Evolutionary conservation across 2,888 invertebrate species (phyloP), one percentile per base, ranked within the genome.

Genomic region (Drosophila ezoana): DNA sequence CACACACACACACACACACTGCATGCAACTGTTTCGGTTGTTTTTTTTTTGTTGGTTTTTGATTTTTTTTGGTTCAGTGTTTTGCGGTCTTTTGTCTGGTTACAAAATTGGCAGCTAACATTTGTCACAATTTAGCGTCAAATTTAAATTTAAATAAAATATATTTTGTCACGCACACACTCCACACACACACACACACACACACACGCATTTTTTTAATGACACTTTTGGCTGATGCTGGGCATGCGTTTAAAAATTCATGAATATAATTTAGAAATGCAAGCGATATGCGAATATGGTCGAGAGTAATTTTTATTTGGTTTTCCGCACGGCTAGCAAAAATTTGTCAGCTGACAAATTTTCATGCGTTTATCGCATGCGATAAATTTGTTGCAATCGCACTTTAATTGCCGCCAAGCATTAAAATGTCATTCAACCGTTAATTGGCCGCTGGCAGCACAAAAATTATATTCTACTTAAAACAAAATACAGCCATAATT

Each of bases 391-490:
- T 41, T 64, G 61, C 59, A 65, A 69, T 66, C 58, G 60, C 37
- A 68, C 70, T 76, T 83, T 81, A 87, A 85, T 81, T 84, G 72
- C 71, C 16, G 33, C n/a, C 28, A 51, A 44, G 35, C 75, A 81
- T 89, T 87, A 73, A 89, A 89, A 81, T 85, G 89, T 89, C 89
- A 81, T 84, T 87, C 87, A 89, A 87, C 86, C 66, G 60, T 77
- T 84, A 85, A 85, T 84, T 81, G 65, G 63, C 53, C 32, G 48
- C 49, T 28, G 28, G 58, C 63, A 60, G 56, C 63, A 53, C 41
- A 58, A 56, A 73, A 85, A 70, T 79, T 63, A 82, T 74, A 68
- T 78, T 73, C 67, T 79, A 68, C 73, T 78, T 69, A 63, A 83
- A 79, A 64, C 76, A 68, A 87, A 79, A 84, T 73, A 79, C 66